A percentile compares a stretch with the other conserved stretches of the same genome.
Evolutionary conservation across 2,888 invertebrate species (phyloP).

Genomic region (Trissolcus japonicus): DNA sequence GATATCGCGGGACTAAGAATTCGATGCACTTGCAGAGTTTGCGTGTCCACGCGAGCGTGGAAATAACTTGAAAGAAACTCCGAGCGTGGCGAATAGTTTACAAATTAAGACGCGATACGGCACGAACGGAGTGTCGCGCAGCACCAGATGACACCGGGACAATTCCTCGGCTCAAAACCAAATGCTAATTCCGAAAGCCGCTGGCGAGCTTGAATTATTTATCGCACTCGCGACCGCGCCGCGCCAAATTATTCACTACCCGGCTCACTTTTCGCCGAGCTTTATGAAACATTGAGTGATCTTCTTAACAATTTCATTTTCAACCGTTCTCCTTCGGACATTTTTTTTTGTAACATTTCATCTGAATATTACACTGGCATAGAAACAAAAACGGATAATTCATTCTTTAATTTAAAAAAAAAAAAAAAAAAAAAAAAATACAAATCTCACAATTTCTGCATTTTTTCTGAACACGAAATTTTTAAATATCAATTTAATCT

Average conservation of each 20-base stretch:
- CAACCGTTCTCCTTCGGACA: conserved; percentile 15
- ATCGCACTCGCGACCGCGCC: conserved; percentile 27
- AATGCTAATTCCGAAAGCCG: conserved; percentile 49
- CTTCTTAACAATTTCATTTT: conserved; percentile 32
- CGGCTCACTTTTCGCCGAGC: conserved; percentile 60
- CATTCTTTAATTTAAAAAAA: too few species aligned
- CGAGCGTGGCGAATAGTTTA: conserved; percentile 60
- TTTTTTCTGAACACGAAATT: too few species aligned
- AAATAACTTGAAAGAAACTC: conserved; percentile 56
- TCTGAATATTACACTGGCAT: too few species aligned
- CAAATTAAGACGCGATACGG: conserved; percentile 61
- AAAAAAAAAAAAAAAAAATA: too few species aligned
- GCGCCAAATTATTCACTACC: conserved; percentile 47
- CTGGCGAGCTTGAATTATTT: conserved; percentile 46
- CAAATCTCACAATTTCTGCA: too few species aligned
- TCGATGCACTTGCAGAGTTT: conserved; percentile 60
- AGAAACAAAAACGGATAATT: too few species aligned
- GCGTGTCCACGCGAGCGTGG: conserved; percentile 67
- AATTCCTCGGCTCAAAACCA: conserved; percentile 44
- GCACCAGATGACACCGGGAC: conserved; percentile 47
- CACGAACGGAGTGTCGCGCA: conserved; percentile 41
- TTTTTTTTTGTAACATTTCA: background rate
- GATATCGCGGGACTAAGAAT: background rate
- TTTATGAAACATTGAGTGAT: conserved; percentile 52
- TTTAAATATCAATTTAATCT: too few species aligned